phyloP scores from a whole-genome alignment of 2,888 invertebrate species.

The Cynaeus angustus region DNA sequence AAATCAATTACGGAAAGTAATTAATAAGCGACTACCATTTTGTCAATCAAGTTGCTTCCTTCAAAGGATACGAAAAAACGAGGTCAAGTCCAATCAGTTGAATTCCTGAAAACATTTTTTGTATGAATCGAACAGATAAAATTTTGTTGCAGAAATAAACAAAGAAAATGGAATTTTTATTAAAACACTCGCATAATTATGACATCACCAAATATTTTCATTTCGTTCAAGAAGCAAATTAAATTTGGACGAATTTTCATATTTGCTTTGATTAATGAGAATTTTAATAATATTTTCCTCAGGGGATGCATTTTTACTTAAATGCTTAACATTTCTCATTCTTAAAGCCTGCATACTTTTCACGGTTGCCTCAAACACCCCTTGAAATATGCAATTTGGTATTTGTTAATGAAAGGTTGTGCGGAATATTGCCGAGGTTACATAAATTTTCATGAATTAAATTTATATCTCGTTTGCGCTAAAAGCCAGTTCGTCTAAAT shows the following conservation, averaged over 20 bases:
- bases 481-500: too few species aligned
- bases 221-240: conserved; percentile 4
- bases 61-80: neutral
- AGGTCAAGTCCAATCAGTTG: too few species aligned
- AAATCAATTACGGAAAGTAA: conserved; percentile 1
- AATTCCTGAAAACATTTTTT: too few species aligned
- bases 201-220: conserved; percentile 5
- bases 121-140: too few species aligned
- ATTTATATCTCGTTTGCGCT: too few species aligned
- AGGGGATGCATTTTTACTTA: conserved; percentile 2
- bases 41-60: conserved; percentile 3
- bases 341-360: conserved; percentile 5
- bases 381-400: neutral
- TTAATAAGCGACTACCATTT: conserved; percentile 2
- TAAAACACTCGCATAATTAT: too few species aligned
- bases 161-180: too few species aligned
- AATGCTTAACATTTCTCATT: conserved; percentile 16
- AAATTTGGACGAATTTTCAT: neutral
- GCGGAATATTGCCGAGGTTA: too few species aligned
- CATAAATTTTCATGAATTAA: too few species aligned
- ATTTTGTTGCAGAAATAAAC: too few species aligned
- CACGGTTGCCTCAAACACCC: neutral
- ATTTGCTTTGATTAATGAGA: conserved; percentile 1
- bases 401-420: too few species aligned
- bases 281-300: conserved; percentile 13